Evolutionary conservation across 2,888 invertebrate genomes (phyloP), one percentile per base, ranked within the genome.

Genomic region (Dastarcus helophoroides): DNA sequence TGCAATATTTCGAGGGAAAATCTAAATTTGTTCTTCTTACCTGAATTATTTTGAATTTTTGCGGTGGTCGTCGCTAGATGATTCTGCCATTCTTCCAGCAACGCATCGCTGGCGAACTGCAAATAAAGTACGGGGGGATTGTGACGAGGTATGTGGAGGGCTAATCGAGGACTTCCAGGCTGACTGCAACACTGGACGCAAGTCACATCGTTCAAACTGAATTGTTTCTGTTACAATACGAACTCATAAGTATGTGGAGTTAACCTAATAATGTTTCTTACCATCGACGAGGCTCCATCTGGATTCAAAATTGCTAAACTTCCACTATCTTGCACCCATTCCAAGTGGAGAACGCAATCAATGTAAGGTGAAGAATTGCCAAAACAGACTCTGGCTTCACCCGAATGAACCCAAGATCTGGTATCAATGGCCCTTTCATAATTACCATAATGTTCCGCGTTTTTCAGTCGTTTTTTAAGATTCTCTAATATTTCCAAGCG

Each of bases 11-110:
- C 6, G n/a, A 17, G 6, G n/a, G 19, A 17, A 17, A 17, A 7
- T 17, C 6, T 17, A 17, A 7, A 7, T 17, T 17, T 17, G 6
- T 17, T 17, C 26, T 7, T 6, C 9, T 26, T 6, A 26, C 5
- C 8, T 26, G 15, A n/a, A 14, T 21, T 26, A 6, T 16, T 11
- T 32, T 54, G 53, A 10, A 60, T 41, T 43, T 53, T 48, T 32
- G 46, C 48, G 37, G 53, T 62, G 58, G 68, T 68, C 40, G 77
- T 78, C 8, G 80, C 76, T 44, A 88, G 69, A 53, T 85, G 77
- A 36, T 78, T 76, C 33, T 88, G 71, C 90, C 90, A 90, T 53
- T 90, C 89, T 60, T 89, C 88, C 63, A 86, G 73, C 60, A 86
- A 83, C 38, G 79, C 74, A 61, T 90, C 89, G 42, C 82, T 78